Evolutionary conservation across 2,888 invertebrate genomes (phyloP).

Genomic region (Dastarcus helophoroides): DNA sequence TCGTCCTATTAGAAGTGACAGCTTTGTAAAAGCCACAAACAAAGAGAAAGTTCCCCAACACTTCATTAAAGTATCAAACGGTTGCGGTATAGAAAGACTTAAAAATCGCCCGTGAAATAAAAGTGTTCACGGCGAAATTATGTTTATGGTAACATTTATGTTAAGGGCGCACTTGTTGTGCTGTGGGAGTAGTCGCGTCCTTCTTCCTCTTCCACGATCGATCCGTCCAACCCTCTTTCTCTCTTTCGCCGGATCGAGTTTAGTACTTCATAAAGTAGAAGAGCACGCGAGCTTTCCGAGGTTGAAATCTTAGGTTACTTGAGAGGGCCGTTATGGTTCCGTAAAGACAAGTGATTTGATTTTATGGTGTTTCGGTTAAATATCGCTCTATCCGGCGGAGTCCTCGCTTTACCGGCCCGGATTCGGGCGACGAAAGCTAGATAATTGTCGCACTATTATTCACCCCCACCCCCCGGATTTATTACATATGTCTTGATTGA

Average conservation of each 20-base stretch:
- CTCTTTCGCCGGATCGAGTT: conserved; percentile 31
- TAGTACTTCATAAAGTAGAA: conserved; percentile 40
- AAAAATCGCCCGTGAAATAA: conserved; percentile 32
- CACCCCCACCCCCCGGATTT: no score
- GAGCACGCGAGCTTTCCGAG: conserved; percentile 34
- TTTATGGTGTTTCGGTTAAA: conserved; percentile 39
- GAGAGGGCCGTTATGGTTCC: conserved; percentile 37
- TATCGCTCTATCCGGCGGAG: conserved; percentile 35
- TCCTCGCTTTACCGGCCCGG: no score
- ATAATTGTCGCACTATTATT: no score
- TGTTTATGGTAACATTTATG: conserved; percentile 40
- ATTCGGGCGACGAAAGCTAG: no score
- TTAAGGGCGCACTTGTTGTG: conserved; percentile 40
- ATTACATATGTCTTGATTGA: no score
- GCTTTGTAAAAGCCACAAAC: no score
- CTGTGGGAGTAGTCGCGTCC: conserved; percentile 24
- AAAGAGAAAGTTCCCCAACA: no score
- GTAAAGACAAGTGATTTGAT: conserved; percentile 39
- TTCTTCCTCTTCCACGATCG: conserved; percentile 15
- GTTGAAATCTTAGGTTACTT: conserved; percentile 38
- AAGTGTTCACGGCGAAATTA: conserved; percentile 37
- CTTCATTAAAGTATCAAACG: no score
- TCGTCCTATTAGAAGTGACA: no score
- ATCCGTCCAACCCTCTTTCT: conserved; percentile 17
- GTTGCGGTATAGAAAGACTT: no score